phyloP scores from a whole-genome alignment of 1,140 invertebrate genomes.

The Wiebesia pumilae region DNA sequence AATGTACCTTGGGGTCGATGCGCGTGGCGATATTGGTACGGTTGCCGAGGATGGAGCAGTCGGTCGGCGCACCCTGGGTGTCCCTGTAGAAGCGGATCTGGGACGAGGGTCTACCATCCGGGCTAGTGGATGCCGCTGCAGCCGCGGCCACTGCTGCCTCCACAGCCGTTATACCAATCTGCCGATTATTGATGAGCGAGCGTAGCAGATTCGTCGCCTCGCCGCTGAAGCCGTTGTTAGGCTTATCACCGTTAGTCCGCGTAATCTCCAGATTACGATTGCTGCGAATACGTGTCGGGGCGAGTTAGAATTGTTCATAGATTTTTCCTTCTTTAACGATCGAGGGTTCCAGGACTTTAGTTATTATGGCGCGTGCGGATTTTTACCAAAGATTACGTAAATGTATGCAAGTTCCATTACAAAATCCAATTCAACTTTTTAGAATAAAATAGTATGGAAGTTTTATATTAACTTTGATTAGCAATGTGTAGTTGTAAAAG shows the following conservation, averaged over 20 bases:
- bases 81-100: constrained; percentile 71
- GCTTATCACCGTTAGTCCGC: constrained; percentile 71
- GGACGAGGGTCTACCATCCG: constrained; percentile 53
- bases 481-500: not conserved
- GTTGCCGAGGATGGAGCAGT: constrained; percentile 68
- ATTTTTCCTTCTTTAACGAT: too few relatives aligned
- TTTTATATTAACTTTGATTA: not conserved
- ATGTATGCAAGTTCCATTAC: not conserved
- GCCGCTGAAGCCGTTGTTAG: constrained; percentile 74
- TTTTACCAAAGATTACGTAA: not conserved
- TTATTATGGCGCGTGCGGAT: not conserved
- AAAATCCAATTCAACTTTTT: not conserved
- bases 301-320: too few relatives aligned
- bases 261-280: constrained; percentile 73
- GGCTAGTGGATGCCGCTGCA: not conserved
- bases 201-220: constrained; percentile 84
- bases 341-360: too few relatives aligned
- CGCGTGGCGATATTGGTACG: constrained; percentile 66
- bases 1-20: constrained; percentile 68
- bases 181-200: constrained; percentile 83
- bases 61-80: constrained; percentile 67
- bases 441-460: not conserved
- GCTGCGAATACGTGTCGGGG: constrained; percentile 52
- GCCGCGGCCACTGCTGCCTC: constrained; percentile 41
- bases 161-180: constrained; percentile 77